These are phyloP conservation scores for Caloenas nicobarica DNA, from an alignment of 2,113 vertebrate genomes.

Conservation along the genomic window DNA sequence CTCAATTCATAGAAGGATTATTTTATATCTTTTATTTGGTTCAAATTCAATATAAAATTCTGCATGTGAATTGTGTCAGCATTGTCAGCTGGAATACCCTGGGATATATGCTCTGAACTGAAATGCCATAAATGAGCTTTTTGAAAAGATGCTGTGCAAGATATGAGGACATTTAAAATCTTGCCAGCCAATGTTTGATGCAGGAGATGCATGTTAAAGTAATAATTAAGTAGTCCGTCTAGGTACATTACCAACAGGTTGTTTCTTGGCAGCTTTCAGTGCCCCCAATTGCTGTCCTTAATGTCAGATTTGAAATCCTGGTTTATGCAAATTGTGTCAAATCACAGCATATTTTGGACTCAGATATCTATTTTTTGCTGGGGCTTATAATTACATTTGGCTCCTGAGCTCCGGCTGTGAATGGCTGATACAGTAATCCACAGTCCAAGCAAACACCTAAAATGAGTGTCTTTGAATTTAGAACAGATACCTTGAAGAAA, in stretches of 20 bases:
- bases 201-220: not conserved
- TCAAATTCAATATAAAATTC: not conserved
- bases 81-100: not conserved
- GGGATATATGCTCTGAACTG: not conserved
- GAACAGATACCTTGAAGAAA: not conserved
- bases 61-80: not conserved
- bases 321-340: slow-evolving; percentile 54
- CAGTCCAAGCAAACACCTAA: not conserved
- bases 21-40: not conserved
- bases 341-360: slow-evolving; percentile 43
- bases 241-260: not conserved
- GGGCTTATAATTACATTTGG: slow-evolving; percentile 27
- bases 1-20: not conserved
- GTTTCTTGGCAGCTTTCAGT: not conserved
- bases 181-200: not conserved
- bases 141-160: not conserved
- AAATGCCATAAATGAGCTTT: not conserved
- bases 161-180: not conserved
- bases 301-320: slow-evolving; percentile 44
- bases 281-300: slow-evolving; percentile 52
- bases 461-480: not conserved
- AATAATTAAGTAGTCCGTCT: not conserved
- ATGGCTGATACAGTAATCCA: slow-evolving; percentile 6
- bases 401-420: not conserved
- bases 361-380: slow-evolving; percentile 10